phyloP scores from a whole-genome alignment of 2,888 invertebrate species.

The Lepidocyrtinus sp. region DNA sequence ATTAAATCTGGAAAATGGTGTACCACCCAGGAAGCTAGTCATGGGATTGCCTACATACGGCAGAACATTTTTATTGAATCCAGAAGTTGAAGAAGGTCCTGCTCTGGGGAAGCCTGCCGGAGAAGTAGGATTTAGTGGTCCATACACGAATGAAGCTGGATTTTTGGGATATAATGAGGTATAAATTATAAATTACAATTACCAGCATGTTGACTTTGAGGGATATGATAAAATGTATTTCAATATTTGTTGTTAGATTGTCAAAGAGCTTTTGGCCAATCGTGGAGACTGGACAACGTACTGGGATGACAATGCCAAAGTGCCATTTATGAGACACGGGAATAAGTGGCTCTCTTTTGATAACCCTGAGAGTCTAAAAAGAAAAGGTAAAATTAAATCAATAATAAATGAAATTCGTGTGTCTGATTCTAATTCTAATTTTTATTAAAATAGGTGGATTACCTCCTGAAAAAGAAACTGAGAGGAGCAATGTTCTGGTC shows the following conservation, averaged over 20 bases:
- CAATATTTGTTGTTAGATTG: conserved; percentile 76
- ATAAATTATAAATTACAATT: conserved; percentile 62
- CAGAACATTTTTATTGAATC: conserved; percentile 78
- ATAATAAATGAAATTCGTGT: not conserved
- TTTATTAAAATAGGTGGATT: conserved; percentile 33
- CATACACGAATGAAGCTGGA: conserved; percentile 84
- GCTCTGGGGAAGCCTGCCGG: conserved; percentile 76
- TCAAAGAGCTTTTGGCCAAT: conserved; percentile 76
- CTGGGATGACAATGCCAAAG: conserved; percentile 80
- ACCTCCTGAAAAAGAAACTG: conserved; percentile 25
- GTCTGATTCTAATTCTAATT: conserved; percentile 2
- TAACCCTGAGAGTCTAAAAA: conserved; percentile 81
- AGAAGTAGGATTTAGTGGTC: conserved; percentile 82
- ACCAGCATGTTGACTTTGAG: too few species aligned
- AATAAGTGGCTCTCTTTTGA: conserved; percentile 84
- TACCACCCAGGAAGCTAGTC: conserved; percentile 83
- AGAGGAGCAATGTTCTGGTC: conserved; percentile 56
- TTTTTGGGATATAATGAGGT: conserved; percentile 93
- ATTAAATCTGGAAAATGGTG: conserved; percentile 78
- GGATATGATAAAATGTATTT: not conserved
- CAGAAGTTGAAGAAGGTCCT: conserved; percentile 71
- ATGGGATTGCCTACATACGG: conserved; percentile 89
- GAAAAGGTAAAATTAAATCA: not conserved
- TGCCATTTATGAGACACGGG: conserved; percentile 78
- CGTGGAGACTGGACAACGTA: conserved; percentile 78